Evolutionary conservation across 2,113 vertebrate genomes (phyloP).

Genomic region (Microtus pennsylvanicus): DNA sequence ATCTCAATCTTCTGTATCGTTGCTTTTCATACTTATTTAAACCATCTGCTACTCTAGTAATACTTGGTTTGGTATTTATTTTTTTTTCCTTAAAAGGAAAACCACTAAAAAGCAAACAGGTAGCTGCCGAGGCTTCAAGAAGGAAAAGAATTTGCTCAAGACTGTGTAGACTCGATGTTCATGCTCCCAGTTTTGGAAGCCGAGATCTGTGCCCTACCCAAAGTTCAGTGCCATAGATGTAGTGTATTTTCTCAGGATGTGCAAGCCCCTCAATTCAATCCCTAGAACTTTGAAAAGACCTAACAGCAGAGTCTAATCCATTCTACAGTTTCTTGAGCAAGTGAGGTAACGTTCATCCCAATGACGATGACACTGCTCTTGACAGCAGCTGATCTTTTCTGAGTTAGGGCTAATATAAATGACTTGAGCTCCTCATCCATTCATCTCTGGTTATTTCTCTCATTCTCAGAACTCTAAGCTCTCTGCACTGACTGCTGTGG

Average conservation of each 20-base stretch:
- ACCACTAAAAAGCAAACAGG: not conserved
- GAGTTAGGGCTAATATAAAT: not conserved
- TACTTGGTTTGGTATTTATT: not conserved
- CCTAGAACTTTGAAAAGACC: not conserved
- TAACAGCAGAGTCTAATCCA: not conserved
- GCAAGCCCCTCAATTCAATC: not conserved
- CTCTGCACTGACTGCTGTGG: conserved; percentile 82
- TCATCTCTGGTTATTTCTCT: conserved; percentile 38
- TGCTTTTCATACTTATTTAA: conserved; percentile 36
- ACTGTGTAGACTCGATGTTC: not conserved
- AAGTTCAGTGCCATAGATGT: not conserved
- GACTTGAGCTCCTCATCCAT: not conserved
- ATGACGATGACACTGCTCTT: not conserved
- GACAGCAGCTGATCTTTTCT: not conserved
- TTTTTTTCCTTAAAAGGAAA: not conserved
- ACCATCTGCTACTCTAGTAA: not conserved
- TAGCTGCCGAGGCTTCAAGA: not conserved
- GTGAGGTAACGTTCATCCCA: not conserved
- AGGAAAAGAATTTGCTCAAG: not conserved
- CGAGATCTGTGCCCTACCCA: not conserved
- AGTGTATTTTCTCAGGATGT: not conserved
- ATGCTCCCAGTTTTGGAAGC: not conserved
- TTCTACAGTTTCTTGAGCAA: conserved; percentile 1
- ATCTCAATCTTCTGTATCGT: not conserved
- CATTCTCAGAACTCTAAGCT: conserved; percentile 85